Evolutionary conservation across 2,888 invertebrate species (phyloP), one percentile per base, ranked within the genome.

Genomic region (Drosophila birchii): DNA sequence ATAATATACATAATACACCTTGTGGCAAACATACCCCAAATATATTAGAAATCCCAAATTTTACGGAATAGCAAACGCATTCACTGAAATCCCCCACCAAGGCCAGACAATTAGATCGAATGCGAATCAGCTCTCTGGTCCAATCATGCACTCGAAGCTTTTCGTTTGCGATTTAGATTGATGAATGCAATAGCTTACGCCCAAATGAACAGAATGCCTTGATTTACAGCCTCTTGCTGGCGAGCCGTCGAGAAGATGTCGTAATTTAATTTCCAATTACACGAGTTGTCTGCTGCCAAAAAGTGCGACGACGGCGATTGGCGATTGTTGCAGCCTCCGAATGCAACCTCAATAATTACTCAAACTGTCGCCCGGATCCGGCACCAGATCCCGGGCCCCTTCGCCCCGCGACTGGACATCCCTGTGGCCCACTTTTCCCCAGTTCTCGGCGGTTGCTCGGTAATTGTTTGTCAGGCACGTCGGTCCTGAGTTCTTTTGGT

Each of bases 181-280:
- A 72, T 85, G 71, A 79, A 81, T 78, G 73, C 59, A 85, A 82
- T 85, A 58, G 82, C 82, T 85, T 79, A 81, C 80, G 60, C 76
- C 54, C 71, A 72, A 78, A 36, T 76, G 82, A 61, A 81, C 82
- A 66, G 61, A 60, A 55, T 70, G 55, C 43, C 77, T 66, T 47
- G 60, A 73, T 66, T 66, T 66, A 29, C 49, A 61, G 61, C 53
- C 69, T n/a, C 23, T 18, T 18, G n/a, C 12, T 32, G 26, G 32
- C 7, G 29, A 9, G 29, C 29, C 26, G 45, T 45, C 51, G 51
- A 23, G 43, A 26, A 36, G 53, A 54, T 34, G 41, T 36, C 61
- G 81, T 77, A 84, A 88, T 84, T 84, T 86, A 88, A 84, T 84
- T 88, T 88, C 83, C 86, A 88, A 84, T 88, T 88, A 88, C 79